Percentiles rank a stretch among this genome's conserved stretches.
These are phyloP conservation scores for Caenorhabditis sulstoni DNA, from an alignment of 2,888 invertebrate genomes.

Conservation along the genomic window DNA sequence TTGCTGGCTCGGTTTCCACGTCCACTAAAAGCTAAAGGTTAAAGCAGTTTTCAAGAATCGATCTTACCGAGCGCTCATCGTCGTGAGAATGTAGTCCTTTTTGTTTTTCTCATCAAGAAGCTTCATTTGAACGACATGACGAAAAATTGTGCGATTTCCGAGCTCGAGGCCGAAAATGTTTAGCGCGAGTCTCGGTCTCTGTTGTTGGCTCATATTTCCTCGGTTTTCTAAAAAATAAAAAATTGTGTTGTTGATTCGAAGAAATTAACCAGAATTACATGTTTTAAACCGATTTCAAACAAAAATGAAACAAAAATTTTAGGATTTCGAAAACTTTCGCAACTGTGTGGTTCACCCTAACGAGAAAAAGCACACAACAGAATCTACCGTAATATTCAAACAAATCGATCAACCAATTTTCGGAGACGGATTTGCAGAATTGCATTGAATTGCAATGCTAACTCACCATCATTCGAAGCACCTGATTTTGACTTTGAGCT, in stretches of 20 bases:
- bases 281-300: background rate
- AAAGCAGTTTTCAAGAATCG: background rate
- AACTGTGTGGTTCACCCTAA: background rate
- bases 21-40: constrained; percentile 35
- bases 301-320: constrained; percentile 7
- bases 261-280: no score
- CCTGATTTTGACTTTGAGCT: no score
- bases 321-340: constrained; percentile 8
- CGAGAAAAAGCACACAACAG: constrained; percentile 5
- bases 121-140: constrained; percentile 58
- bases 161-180: constrained; percentile 57
- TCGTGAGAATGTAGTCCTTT: constrained; percentile 54
- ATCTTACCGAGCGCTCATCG: constrained; percentile 40
- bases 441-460: no score
- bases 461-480: no score
- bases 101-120: constrained; percentile 38
- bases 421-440: no score
- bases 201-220: constrained; percentile 26
- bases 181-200: constrained; percentile 25
- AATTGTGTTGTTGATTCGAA: background rate
- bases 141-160: constrained; percentile 26
- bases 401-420: no score
- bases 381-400: constrained; percentile 29
- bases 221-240: constrained; percentile 2
- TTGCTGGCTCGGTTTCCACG: constrained; percentile 56